Conservation (phyloP, 2,797 vertebrate species). For the Pitangus sulphuratus region DNA sequence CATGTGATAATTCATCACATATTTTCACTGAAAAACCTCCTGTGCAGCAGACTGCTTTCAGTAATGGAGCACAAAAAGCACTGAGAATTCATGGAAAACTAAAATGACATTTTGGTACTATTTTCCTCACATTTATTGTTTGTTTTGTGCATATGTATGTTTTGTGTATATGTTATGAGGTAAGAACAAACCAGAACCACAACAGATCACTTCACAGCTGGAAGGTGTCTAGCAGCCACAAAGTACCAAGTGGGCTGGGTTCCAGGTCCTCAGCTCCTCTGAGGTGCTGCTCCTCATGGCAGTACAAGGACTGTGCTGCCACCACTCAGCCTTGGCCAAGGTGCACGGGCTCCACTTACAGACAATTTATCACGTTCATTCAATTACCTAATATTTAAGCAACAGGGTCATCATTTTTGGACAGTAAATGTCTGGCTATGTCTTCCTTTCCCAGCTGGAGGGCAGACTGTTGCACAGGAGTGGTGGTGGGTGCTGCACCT, state of each 20-base stretch:
- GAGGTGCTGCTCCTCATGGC: accelerated
- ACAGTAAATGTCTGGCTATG: neutral
- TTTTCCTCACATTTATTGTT: neutral
- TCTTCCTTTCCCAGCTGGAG: neutral
- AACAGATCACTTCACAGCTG: neutral
- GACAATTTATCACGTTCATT: neutral
- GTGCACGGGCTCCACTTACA: neutral
- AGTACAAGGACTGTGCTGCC: accelerated
- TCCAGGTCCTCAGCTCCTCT: neutral
- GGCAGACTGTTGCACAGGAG: neutral
- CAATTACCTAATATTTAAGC: neutral
- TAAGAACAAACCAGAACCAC: neutral
- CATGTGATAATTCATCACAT: neutral
- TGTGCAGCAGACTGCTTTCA: neutral
- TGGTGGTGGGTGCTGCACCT: neutral
- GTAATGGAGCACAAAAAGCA: neutral
- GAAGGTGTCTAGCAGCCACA: neutral
- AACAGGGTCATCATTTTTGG: neutral
- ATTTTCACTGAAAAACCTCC: neutral
- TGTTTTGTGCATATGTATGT: neutral
- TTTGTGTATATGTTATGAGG: neutral
- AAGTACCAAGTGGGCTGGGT: neutral
- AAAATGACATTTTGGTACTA: neutral
- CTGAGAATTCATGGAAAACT: neutral
- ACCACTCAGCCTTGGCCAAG: neutral